phyloP scores from a whole-genome alignment of 2,888 invertebrate species.

The Lasioglossum morio region DNA sequence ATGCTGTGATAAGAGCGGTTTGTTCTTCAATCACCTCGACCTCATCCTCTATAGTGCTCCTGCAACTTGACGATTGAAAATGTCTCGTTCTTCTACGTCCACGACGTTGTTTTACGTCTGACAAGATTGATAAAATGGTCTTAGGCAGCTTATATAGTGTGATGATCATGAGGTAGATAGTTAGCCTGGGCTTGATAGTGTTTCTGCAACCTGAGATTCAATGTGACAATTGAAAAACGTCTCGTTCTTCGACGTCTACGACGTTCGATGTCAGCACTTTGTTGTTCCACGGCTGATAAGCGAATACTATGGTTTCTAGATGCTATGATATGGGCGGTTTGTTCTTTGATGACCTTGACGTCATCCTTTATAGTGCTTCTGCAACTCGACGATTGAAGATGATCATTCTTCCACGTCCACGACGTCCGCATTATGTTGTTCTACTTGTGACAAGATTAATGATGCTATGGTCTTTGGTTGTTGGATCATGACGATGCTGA shows the following conservation, averaged over 20 bases:
- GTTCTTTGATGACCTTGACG: background rate
- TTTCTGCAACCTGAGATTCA: background rate
- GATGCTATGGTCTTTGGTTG: background rate
- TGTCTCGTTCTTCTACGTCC: background rate
- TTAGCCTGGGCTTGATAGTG: background rate
- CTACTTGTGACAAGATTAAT: background rate
- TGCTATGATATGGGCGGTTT: background rate
- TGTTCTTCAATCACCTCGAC: background rate
- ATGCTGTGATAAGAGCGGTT: background rate
- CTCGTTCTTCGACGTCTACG: background rate
- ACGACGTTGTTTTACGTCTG: too few species aligned
- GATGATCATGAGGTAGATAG: too few species aligned
- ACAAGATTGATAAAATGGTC: too few species aligned
- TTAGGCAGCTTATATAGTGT: too few species aligned
- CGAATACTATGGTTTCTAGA: background rate
- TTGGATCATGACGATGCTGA: background rate
- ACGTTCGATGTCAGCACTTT: background rate
- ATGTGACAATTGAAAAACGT: background rate
- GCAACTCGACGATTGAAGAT: background rate
- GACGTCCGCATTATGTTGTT: background rate
- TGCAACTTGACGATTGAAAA: background rate
- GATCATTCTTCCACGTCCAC: too few species aligned
- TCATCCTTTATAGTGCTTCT: too few species aligned
- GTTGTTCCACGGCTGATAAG: background rate
- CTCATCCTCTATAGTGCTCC: background rate